Evolutionary conservation across 92 coral and sea anemone species (phyloP).

Genomic region (Zoanthus sociatus): DNA sequence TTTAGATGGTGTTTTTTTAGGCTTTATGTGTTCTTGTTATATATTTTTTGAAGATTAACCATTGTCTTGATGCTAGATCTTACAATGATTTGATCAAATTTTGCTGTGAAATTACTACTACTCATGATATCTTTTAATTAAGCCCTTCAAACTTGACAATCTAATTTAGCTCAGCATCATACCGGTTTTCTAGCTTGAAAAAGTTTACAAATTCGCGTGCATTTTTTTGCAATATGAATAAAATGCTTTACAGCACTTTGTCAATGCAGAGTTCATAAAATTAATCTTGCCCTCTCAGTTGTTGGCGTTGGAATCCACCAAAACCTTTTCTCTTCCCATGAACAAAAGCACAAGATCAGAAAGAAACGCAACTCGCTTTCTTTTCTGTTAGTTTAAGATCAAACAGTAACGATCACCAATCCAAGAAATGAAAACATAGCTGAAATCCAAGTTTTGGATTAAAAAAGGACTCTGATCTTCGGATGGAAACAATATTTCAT

Average conservation of each 20-base stretch:
- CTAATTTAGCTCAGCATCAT: constrained; percentile 35
- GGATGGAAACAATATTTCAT: too few relatives aligned
- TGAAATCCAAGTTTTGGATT: too few relatives aligned
- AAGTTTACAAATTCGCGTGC: constrained; percentile 64
- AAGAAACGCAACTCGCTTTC: too few relatives aligned
- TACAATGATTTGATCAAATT: constrained; percentile 64
- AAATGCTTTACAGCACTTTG: constrained; percentile 47
- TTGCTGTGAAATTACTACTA: constrained; percentile 38
- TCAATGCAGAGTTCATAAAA: constrained; percentile 56
- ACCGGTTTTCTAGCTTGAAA: constrained; percentile 56
- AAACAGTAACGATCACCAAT: too few relatives aligned
- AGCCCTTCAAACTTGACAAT: constrained; percentile 34
- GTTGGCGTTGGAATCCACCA: constrained; percentile 28
- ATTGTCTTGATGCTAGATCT: constrained; percentile 50
- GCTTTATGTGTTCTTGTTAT: constrained; percentile 40
- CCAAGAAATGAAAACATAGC: too few relatives aligned
- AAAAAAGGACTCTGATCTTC: too few relatives aligned
- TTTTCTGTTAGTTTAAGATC: too few relatives aligned
- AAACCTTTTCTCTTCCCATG: too few relatives aligned
- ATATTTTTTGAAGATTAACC: constrained; percentile 46
- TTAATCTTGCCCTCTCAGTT: constrained; percentile 37
- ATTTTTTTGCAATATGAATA: constrained; percentile 33
- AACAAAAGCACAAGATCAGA: too few relatives aligned
- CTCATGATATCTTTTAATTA: constrained; percentile 32
- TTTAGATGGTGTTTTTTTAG: constrained; percentile 48